phyloP scores from a whole-genome alignment of 1,140 invertebrate species.

The Melipona quadrifasciata region DNA sequence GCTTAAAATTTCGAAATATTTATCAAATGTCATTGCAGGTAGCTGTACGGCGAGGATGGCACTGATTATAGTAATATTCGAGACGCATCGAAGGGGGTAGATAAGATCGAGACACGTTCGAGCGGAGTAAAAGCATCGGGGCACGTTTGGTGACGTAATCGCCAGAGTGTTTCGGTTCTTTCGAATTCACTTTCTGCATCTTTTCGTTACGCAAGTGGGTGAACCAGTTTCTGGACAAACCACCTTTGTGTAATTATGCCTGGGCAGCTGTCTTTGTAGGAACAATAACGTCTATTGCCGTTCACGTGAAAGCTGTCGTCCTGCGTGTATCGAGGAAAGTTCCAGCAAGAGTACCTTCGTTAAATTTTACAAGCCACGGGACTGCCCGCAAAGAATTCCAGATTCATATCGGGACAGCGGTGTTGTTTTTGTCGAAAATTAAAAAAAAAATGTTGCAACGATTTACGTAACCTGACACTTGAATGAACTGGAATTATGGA shows the following conservation, averaged over 20 bases:
- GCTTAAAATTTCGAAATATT: no score
- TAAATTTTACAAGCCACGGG: neutral
- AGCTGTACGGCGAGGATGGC: neutral
- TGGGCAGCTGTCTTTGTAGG: conserved; percentile 36
- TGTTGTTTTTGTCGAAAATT: no score
- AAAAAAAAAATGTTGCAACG: neutral
- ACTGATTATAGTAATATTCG: neutral
- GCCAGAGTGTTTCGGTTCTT: neutral
- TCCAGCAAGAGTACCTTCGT: neutral
- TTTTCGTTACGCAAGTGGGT: conserved; percentile 62
- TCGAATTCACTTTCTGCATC: conserved; percentile 57
- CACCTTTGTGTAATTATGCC: conserved; percentile 60
- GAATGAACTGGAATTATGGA: neutral
- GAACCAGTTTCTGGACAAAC: conserved; percentile 66
- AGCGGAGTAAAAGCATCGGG: conserved; percentile 39
- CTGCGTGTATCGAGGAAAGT: conserved; percentile 2
- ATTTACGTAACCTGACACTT: no score
- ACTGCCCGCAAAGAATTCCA: neutral
- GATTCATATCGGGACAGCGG: neutral
- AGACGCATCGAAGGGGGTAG: neutral
- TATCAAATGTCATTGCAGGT: no score
- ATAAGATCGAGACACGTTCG: conserved; percentile 35
- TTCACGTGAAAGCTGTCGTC: conserved; percentile 55
- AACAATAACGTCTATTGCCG: conserved; percentile 55
- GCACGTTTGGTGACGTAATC: conserved; percentile 47